Percentiles rank a stretch among this genome's conserved stretches.
These are phyloP conservation scores for Limnephilus rhombicus DNA, from an alignment of 2,888 invertebrate genomes.

Conservation along the genomic window DNA sequence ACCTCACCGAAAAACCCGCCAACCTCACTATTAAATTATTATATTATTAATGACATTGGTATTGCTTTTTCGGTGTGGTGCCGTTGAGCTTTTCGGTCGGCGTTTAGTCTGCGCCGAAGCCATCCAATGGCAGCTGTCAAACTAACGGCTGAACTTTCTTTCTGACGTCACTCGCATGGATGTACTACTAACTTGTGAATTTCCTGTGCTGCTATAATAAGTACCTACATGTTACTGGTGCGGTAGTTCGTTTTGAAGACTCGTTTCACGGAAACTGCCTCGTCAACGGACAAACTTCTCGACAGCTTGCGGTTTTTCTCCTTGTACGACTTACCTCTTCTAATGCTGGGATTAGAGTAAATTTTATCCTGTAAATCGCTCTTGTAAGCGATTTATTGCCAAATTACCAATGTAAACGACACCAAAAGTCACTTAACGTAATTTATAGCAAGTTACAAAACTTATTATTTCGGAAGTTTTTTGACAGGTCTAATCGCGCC, in stretches of 20 bases:
- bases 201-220: background rate
- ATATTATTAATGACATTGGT: background rate
- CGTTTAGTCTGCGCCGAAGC: background rate
- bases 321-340: background rate
- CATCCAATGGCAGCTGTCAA: conserved; percentile 41
- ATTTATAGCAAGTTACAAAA: no score
- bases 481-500: no score
- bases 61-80: background rate
- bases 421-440: no score
- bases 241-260: background rate
- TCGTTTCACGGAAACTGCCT: background rate
- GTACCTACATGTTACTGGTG: background rate
- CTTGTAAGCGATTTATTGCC: no score
- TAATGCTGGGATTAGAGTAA: no score
- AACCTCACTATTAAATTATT: background rate
- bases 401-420: no score
- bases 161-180: conserved; percentile 41
- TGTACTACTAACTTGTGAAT: conserved; percentile 2
- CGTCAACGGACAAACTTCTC: background rate
- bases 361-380: no score
- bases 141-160: conserved; percentile 39
- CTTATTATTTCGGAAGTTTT: no score
- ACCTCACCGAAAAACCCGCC: background rate
- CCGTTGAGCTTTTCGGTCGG: background rate
- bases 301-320: background rate